Evolutionary conservation across 2,113 vertebrate species (phyloP), one percentile per base, ranked within the genome.

Genomic region (Pterophyllum scalare): DNA sequence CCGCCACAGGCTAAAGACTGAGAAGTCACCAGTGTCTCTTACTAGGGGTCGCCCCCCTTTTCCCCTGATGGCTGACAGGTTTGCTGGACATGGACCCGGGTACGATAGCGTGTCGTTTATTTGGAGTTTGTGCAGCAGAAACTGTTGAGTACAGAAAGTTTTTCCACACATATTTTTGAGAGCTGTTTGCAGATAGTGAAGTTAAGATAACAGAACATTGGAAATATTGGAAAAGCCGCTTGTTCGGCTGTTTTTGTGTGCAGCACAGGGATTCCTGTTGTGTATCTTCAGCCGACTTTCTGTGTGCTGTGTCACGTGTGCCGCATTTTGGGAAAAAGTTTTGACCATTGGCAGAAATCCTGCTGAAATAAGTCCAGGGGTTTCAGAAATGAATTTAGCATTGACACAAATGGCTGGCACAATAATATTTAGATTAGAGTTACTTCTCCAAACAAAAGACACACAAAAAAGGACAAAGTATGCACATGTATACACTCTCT

Each of bases 291-390:
- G n/a, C 2, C 10, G 61, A 14, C 35, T 2, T 67, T 67, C 24
- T 46, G n/a, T 43, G 62, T 24, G 0, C 4, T 65, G 22, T n/a
- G 8, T 46, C 62, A 46, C 2, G 0, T 15, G 38, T 67, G 22
- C 17, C 38, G 15, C n/a, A 24, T 13, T 35, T 24, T 60, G 28
- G 38, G 38, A 40, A 10, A 40, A 10, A 40, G 38, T 12, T 40
- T 12, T 40, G 38, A 10, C 11, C 38, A 40, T 40, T 40, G 28
- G 28, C 59, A 33, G 31, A 38, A 38, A 33, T 13, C 31, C 60
- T 62, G 31, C 19, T 62, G 59, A 35, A 62, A 62, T 19, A 35
- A 10, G 31, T 62, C 60, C 31, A 62, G 19, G 12, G 20, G 11
- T n/a, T 62, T 62, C 38, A 22, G n/a, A 62, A 62, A 62, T 2